These are phyloP conservation scores for Oncorhynchus mykiss DNA, from an alignment of 2,113 vertebrate genomes.

Conservation along the genomic window DNA sequence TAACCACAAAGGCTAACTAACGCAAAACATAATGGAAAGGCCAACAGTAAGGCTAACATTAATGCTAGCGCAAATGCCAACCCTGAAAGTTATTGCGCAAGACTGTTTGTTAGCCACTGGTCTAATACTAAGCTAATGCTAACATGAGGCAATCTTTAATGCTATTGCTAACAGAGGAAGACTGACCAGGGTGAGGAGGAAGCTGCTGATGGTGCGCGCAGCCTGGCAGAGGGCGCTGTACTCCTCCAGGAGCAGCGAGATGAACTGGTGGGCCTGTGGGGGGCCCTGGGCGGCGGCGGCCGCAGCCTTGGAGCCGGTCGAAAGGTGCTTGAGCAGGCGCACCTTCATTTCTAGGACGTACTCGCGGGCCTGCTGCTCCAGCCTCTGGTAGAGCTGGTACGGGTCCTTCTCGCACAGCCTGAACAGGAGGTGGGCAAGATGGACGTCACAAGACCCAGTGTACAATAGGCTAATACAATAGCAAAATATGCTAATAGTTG, in stretches of 20 bases:
- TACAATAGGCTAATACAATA: no score
- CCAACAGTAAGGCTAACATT: no score
- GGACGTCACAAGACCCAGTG: no score
- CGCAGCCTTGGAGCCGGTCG: conserved; percentile 78
- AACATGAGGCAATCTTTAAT: no score
- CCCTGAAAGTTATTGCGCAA: no score
- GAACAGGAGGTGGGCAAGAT: background rate
- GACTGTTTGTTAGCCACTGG: no score
- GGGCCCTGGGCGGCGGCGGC: conserved; percentile 80
- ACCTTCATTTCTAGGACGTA: conserved; percentile 97
- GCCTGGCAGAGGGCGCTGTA: conserved; percentile 94
- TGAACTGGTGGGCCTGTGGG: conserved; percentile 92
- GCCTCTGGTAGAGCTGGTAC: conserved; percentile 93
- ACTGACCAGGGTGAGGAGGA: conserved; percentile 94
- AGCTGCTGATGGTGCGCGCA: conserved; percentile 92
- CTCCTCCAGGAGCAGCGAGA: conserved; percentile 94
- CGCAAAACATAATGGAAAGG: no score
- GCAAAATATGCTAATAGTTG: no score
- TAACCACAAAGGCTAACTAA: no score
- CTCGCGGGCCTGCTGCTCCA: conserved; percentile 94
- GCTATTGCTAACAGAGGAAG: background rate
- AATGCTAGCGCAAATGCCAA: no score
- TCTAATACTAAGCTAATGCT: no score
- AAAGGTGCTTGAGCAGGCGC: conserved; percentile 89
- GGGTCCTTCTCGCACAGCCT: conserved; percentile 97